Conservation (phyloP, 2,113 vertebrate genomes). For the Gopherus flavomarginatus region DNA sequence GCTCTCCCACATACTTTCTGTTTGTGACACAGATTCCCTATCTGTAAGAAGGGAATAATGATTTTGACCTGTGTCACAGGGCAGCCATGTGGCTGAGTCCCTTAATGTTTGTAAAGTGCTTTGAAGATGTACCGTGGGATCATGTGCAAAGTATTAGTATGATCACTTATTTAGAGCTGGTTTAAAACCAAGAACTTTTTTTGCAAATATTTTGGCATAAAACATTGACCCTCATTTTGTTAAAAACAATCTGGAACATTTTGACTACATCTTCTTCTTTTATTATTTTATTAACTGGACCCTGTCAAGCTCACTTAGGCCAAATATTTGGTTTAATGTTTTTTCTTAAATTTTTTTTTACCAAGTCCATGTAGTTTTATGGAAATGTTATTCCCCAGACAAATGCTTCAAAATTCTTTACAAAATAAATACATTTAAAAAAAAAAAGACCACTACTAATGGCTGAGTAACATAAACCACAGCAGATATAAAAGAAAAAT, state of each 20-base stretch:
- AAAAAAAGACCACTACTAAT: background rate
- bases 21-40: background rate
- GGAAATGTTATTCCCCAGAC: background rate
- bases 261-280: background rate
- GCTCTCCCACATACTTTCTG: background rate
- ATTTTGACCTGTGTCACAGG: background rate
- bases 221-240: background rate
- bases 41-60: accelerated
- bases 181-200: background rate
- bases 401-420: background rate
- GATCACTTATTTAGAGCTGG: background rate
- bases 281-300: background rate
- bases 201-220: background rate
- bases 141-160: background rate
- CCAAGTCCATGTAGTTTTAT: background rate
- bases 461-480: background rate
- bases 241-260: background rate
- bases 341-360: background rate
- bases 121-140: background rate
- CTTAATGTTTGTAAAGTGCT: background rate
- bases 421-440: too few species aligned
- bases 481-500: background rate
- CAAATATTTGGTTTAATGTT: background rate
- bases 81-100: background rate
- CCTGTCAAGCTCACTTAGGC: background rate